Evolutionary conservation across 1,140 invertebrate species (phyloP).

Genomic region (Drosophila trapezifrons): DNA sequence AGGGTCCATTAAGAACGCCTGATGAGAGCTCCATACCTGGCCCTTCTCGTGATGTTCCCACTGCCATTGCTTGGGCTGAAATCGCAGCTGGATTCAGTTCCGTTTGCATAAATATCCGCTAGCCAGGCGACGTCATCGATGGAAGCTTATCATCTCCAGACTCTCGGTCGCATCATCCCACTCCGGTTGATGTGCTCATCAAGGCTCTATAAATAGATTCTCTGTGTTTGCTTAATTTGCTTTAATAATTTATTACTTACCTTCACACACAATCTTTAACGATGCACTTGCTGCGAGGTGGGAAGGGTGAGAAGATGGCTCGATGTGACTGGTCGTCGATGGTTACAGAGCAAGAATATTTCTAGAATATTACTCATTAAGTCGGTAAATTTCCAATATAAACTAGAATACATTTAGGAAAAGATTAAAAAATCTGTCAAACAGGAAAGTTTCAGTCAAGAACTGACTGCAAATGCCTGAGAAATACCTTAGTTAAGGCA

Average conservation of each 20-base stretch:
- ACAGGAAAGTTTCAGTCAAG: no score
- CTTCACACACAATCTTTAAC: conserved; percentile 61
- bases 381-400: no score
- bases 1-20: conserved; percentile 4
- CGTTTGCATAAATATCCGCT: conserved; percentile 55
- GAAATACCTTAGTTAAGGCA: no score
- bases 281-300: conserved; percentile 28
- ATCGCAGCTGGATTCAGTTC: conserved; percentile 36
- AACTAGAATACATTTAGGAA: no score
- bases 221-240: conserved; percentile 40
- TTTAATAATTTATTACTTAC: conserved; percentile 61
- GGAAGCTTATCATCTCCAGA: conserved; percentile 10
- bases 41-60: background rate
- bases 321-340: conserved; percentile 1
- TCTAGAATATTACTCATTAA: no score
- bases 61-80: background rate
- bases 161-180: conserved; percentile 7
- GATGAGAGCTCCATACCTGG: background rate
- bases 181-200: conserved; percentile 60
- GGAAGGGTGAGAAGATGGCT: conserved; percentile 21
- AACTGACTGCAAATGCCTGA: no score
- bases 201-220: conserved; percentile 64
- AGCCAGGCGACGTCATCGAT: conserved; percentile 46
- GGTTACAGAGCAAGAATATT: conserved; percentile 1
- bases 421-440: no score